phyloP scores from a whole-genome alignment of 2,797 vertebrate species.

The Ceryle rudis region DNA sequence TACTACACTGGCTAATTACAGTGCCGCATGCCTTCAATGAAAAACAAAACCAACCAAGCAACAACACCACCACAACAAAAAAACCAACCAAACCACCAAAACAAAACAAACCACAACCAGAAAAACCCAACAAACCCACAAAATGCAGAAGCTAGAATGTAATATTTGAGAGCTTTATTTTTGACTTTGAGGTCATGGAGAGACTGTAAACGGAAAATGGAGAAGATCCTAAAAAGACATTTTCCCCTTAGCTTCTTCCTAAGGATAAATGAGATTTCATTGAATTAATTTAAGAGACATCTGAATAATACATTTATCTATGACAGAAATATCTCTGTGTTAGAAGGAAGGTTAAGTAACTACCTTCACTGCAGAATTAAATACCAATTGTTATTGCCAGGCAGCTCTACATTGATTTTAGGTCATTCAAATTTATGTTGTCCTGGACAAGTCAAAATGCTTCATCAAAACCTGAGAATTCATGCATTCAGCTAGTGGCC shows the following conservation, averaged over 20 bases:
- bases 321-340: neutral
- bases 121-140: neutral
- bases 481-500: neutral
- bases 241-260: neutral
- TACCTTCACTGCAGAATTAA: constrained; percentile 9
- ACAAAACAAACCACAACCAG: neutral
- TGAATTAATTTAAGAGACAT: neutral
- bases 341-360: constrained; percentile 9
- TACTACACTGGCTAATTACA: neutral
- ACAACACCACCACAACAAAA: neutral
- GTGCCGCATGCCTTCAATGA: neutral
- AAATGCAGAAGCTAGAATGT: accelerated
- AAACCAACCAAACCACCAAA: neutral
- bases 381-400: neutral
- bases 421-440: neutral
- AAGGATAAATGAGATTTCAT: neutral
- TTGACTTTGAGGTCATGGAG: neutral
- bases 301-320: constrained; percentile 22
- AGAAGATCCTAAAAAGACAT: neutral
- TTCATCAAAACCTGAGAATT: constrained; percentile 2
- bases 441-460: neutral
- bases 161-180: neutral
- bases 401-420: constrained; percentile 18
- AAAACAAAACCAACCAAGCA: neutral
- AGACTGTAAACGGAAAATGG: too few species aligned